Evolutionary conservation across 2,113 vertebrate genomes (phyloP), one percentile per base, ranked within the genome.

Genomic region (Apteryx owenii): DNA sequence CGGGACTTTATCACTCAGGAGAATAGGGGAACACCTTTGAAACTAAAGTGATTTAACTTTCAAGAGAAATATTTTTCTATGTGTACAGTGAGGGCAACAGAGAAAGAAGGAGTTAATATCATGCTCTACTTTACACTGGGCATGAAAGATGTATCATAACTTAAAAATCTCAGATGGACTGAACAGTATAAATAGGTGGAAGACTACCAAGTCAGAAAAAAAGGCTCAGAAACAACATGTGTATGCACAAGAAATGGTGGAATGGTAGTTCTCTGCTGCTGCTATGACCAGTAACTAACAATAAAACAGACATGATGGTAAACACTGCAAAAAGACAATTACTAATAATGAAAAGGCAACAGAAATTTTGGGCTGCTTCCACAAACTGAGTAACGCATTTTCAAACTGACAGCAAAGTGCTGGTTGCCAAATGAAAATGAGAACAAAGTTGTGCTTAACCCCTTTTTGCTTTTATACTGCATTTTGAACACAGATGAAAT

Each of bases 381-480:
- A 93, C 91, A 72, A 19, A 93, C 81, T 91, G 93, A 98, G 95
- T 85, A 93, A 97, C n/a, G 58, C 76, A 3, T 89, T 92, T 93
- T 79, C 84, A 73, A 91, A 93, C 48, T 61, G 89, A 96, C 86
- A 95, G 96, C 95, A 58, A 90, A 64, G 91, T 11, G 36, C 42
- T 42, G 79, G 62, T 18, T 97, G 96, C 96, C 94, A 97, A 96
- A 95, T 51, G 82, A 91, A 94, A 93, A 93, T 56, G 82, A 80
- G 91, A 95, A 91, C 89, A 75, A 94, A 90, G 80, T 91, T 95
- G 72, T 50, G 89, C 96, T 97, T 97, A 97, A 97, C 94, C 94
- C 95, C 93, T 95, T 76, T 94, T 1, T 94, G 94, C 94, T 96
- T 81, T 53, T 4, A 14, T 7, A 46, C 44, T 88, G 94, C 71